Evolutionary conservation across 2,888 invertebrate species (phyloP).

Genomic region (Monoplex corrugatus): DNA sequence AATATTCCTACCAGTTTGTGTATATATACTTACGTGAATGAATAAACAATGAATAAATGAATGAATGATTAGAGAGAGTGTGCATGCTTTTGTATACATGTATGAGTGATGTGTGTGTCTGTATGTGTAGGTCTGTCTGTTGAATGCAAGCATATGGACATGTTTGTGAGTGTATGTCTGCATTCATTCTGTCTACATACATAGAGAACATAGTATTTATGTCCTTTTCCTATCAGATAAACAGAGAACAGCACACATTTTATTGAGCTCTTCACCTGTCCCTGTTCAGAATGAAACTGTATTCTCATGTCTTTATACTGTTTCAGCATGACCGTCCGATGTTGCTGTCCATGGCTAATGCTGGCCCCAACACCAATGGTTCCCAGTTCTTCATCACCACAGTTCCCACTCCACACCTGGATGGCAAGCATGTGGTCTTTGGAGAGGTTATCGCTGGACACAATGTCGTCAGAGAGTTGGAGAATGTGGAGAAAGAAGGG

Average conservation of each 20-base stretch:
- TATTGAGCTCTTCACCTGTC: too few species aligned
- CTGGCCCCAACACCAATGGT: slow-evolving; percentile 79
- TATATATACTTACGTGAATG: not conserved
- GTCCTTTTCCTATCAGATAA: too few species aligned
- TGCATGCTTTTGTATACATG: too few species aligned
- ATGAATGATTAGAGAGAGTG: too few species aligned
- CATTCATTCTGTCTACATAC: not conserved
- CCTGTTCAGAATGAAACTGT: too few species aligned
- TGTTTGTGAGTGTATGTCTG: not conserved
- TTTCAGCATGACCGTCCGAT: slow-evolving; percentile 78
- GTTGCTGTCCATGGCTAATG: slow-evolving; percentile 80
- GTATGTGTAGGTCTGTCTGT: not conserved
- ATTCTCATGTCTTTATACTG: too few species aligned
- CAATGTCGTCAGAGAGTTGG: slow-evolving; percentile 88
- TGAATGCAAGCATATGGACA: too few species aligned
- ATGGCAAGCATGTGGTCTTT: slow-evolving; percentile 91
- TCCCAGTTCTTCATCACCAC: slow-evolving; percentile 85
- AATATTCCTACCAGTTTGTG: not conserved
- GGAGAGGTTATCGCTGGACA: slow-evolving; percentile 91
- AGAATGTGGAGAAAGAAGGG: slow-evolving; percentile 84
- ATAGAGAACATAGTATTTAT: too few species aligned
- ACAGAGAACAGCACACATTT: too few species aligned
- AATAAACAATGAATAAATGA: too few species aligned
- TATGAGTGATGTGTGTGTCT: not conserved
- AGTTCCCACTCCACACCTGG: slow-evolving; percentile 88